These are phyloP conservation scores for Zeugodacus cucurbitae DNA, from an alignment of 1,140 invertebrate genomes.

Conservation along the genomic window DNA sequence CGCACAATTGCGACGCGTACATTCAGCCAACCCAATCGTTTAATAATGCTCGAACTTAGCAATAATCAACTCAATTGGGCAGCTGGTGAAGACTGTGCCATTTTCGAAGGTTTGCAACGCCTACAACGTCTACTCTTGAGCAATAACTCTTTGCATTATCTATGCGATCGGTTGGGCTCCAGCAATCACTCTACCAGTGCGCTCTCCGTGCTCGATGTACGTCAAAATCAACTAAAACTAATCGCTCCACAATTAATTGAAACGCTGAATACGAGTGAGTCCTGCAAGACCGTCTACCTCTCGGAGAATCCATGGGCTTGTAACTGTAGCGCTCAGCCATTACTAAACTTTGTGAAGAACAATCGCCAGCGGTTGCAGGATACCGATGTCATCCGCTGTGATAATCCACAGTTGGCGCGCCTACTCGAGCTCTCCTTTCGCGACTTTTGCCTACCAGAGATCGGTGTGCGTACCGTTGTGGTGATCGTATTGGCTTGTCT, in stretches of 20 bases:
- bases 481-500: background rate
- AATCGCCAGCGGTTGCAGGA: background rate
- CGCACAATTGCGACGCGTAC: background rate
- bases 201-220: background rate
- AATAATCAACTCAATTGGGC: conserved; percentile 9
- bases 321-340: conserved; percentile 13
- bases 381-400: background rate
- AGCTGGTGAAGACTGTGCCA: background rate
- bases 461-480: background rate
- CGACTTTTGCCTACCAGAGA: conserved; percentile 20
- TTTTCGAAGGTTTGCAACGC: background rate
- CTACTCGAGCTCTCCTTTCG: background rate
- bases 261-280: background rate
- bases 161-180: background rate
- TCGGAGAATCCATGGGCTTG: conserved; percentile 17
- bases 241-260: background rate
- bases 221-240: conserved; percentile 12
- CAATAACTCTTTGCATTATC: background rate
- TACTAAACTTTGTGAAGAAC: background rate
- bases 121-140: background rate
- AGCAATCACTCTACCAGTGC: conserved; percentile 7
- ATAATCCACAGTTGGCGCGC: background rate
- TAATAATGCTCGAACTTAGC: background rate
- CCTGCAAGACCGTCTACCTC: background rate
- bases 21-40: background rate